phyloP scores from a whole-genome alignment of 2,888 invertebrate genomes.

The Microplitis manilae region DNA sequence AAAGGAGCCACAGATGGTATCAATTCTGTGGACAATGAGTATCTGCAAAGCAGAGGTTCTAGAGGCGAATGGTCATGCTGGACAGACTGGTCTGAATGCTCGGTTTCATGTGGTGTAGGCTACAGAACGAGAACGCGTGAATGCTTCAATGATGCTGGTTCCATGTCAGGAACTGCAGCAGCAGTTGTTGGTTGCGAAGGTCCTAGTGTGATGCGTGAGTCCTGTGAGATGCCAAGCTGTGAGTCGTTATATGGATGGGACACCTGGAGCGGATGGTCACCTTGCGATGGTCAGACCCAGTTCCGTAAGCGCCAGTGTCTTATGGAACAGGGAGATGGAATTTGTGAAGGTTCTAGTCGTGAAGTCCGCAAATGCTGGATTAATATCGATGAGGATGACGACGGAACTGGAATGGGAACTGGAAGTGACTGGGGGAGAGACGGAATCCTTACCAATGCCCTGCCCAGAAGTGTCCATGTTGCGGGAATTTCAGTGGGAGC shows the following conservation, averaged over 20 bases:
- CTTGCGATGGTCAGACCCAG: conserved; percentile 79
- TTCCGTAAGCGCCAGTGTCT: conserved; percentile 80
- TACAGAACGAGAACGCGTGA: conserved; percentile 79
- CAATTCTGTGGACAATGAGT: neutral
- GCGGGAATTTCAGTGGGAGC: conserved; percentile 74
- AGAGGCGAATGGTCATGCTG: conserved; percentile 86
- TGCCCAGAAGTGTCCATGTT: conserved; percentile 57
- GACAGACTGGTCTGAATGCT: conserved; percentile 88
- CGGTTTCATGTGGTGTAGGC: conserved; percentile 82
- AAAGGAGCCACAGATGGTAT: conserved; percentile 30
- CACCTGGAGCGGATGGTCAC: conserved; percentile 82
- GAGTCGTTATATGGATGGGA: conserved; percentile 83
- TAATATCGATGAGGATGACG: neutral
- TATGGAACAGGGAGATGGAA: conserved; percentile 74
- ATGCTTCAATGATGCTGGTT: conserved; percentile 74
- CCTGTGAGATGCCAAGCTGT: conserved; percentile 81
- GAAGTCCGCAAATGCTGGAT: conserved; percentile 78
- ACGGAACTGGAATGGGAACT: conserved; percentile 18
- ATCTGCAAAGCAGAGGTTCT: neutral
- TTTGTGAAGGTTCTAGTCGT: conserved; percentile 80
- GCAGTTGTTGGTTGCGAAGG: conserved; percentile 77
- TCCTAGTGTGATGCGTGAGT: conserved; percentile 77
- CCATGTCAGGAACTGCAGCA: conserved; percentile 78
- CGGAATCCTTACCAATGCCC: conserved; percentile 57
- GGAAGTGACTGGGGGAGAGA: conserved; percentile 63